phyloP scores from a whole-genome alignment of 1,140 invertebrate genomes.

The Lasioglossum albipes region DNA sequence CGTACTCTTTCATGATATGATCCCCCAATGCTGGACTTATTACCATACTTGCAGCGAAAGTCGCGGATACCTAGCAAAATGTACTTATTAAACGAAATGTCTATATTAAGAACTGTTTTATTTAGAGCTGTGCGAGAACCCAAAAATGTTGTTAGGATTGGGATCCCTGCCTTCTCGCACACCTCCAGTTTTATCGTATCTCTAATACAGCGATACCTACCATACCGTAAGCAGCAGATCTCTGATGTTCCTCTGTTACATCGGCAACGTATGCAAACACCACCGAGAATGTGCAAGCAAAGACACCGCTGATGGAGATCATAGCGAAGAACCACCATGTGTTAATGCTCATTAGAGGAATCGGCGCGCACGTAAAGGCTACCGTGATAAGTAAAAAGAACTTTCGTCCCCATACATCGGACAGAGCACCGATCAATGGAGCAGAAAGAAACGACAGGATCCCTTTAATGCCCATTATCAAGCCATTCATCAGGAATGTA shows the following conservation, averaged over 20 bases:
- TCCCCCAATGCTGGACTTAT: constrained; percentile 98
- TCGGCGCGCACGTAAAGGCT: constrained; percentile 99
- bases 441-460: constrained; percentile 98
- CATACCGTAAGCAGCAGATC: constrained; percentile 97
- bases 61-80: constrained; percentile 90
- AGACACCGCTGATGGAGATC: constrained; percentile 99
- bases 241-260: constrained; percentile 98
- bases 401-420: constrained; percentile 98
- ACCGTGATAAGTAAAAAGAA: constrained; percentile 99
- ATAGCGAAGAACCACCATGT: constrained; percentile 99
- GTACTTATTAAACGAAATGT: neutral
- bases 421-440: constrained; percentile 97
- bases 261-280: constrained; percentile 99
- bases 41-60: constrained; percentile 98
- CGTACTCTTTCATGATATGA: constrained; percentile 94
- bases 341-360: constrained; percentile 99
- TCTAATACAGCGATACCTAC: constrained; percentile 80
- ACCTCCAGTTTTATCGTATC: neutral
- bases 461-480: constrained; percentile 99
- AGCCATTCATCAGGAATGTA: constrained; percentile 99
- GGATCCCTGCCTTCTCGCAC: too few relatives aligned
- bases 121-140: too few relatives aligned
- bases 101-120: constrained; percentile 2
- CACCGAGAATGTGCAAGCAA: constrained; percentile 99
- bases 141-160: too few relatives aligned